Base-by-base conservation (phyloP, 2,113 vertebrate genomes). In the Phasianus colchicus region DNA sequence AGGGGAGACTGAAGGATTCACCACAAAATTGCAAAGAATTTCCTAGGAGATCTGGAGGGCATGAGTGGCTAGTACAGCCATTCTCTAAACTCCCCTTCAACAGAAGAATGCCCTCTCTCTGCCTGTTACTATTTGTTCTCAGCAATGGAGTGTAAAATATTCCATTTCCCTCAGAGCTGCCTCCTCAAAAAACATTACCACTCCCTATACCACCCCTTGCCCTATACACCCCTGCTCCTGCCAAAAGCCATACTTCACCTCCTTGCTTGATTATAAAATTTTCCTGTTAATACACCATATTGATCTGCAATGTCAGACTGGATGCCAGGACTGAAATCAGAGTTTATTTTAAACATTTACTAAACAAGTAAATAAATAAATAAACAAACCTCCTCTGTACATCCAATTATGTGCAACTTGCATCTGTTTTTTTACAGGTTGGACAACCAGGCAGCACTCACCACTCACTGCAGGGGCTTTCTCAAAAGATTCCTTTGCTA, bases 401-500 rank as follows among this genome's bases (percentile, higher is more conserved):
- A 55, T 63, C 83, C 45, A 82, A 75, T 95, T 93, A 95, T 61
- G 6, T 24, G 84, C 63, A 92, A 97, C 90, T 95, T 88, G 77
- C 88, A 94, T 20, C 40, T 4, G 3, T 77, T 38, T 84, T 10
- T 17, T 57, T 32, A 61, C 48, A 89, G 78, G 38, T 15, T 47
- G 65, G 85, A 87, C 88, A 91, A 15, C 52, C 84, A 91, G 60
- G 65, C 38, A 66, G 81, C 73, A 38, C 34, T 61, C 88, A 92
- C 73, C 85, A 30, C 57, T 91, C 83, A 94, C 93, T 96, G 97
- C 97, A 97, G 96, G 40, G 48, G 94, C 57, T 95, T 95, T 90
- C 80, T 72, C 43, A 34, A 75, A 93, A 89, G 34, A 29, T 54
- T 83, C 75, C 48, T 85, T 83, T 70, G 66, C 80, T 73, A 30